A percentile compares a stretch with the other conserved stretches of the same genome.
Evolutionary conservation across 2,888 invertebrate species (phyloP).

Genomic region (Dryocosmus kuriphilus): DNA sequence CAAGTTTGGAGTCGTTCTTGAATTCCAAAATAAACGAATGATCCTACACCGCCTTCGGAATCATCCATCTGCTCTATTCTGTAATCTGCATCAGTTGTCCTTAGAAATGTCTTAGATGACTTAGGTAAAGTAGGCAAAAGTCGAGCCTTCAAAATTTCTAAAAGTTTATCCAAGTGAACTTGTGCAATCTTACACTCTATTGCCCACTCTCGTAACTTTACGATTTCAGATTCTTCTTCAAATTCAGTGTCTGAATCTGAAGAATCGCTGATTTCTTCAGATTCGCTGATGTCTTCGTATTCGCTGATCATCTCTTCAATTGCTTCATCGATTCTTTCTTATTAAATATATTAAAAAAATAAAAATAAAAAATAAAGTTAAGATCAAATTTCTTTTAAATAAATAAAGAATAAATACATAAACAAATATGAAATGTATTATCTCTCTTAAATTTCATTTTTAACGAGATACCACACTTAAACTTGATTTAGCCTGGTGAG

Average conservation of each 20-base stretch:
- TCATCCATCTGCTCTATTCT: constrained; percentile 19
- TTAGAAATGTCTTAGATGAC: constrained; percentile 49
- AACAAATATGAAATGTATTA: too few relatives aligned
- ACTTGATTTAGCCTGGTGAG: too few relatives aligned
- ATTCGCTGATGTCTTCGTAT: too few relatives aligned
- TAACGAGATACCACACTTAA: too few relatives aligned
- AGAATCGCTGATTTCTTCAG: neutral
- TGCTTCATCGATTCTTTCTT: neutral
- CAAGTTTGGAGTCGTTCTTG: constrained; percentile 41
- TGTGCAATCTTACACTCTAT: constrained; percentile 42
- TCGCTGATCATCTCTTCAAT: neutral
- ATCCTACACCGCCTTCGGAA: constrained; percentile 38
- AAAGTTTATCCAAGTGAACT: constrained; percentile 42
- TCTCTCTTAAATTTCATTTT: too few relatives aligned
- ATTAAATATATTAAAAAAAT: too few relatives aligned
- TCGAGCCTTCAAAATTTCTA: constrained; percentile 44
- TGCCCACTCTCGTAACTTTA: constrained; percentile 47
- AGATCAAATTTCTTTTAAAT: too few relatives aligned
- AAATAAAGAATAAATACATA: too few relatives aligned
- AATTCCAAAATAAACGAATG: constrained; percentile 53
- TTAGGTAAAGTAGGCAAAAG: constrained; percentile 50
- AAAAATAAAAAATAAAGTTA: too few relatives aligned
- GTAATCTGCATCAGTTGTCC: too few relatives aligned
- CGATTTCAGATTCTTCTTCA: too few relatives aligned
- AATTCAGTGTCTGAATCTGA: neutral